Conservation (phyloP, 1,140 invertebrate species). For the Yoshiicerus persimilis region DNA sequence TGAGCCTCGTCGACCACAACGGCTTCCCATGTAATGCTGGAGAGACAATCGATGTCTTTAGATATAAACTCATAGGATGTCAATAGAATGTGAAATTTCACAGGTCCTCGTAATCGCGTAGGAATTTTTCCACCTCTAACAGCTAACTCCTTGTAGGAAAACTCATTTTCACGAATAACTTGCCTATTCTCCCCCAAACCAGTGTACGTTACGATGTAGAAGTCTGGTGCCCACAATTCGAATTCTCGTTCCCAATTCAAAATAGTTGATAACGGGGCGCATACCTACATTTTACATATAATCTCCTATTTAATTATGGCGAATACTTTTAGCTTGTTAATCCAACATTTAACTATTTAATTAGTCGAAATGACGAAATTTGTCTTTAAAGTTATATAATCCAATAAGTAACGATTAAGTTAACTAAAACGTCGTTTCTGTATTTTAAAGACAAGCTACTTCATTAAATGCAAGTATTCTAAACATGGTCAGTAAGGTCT, state of each 20-base stretch:
- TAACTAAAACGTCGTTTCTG: background rate
- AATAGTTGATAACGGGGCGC: conserved; percentile 93
- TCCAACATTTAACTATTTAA: too few species aligned
- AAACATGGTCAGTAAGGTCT: too few species aligned
- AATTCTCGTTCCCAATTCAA: conserved; percentile 99
- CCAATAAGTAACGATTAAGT: too few species aligned
- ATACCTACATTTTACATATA: background rate
- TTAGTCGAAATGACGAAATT: too few species aligned
- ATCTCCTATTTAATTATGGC: background rate
- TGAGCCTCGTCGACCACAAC: conserved; percentile 99
- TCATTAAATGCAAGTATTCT: too few species aligned
- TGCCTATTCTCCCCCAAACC: conserved; percentile 97
- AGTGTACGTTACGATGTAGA: conserved; percentile 98
- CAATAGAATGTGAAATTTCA: conserved; percentile 98
- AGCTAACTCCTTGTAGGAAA: conserved; percentile 94
- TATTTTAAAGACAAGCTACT: too few species aligned
- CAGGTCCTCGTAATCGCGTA: conserved; percentile 76
- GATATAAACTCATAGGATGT: conserved; percentile 98
- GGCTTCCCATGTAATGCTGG: conserved; percentile 97
- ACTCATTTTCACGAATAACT: conserved; percentile 93
- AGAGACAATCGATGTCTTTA: conserved; percentile 95
- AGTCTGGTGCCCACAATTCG: conserved; percentile 99
- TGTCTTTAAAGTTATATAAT: too few species aligned
- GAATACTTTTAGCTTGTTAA: too few species aligned
- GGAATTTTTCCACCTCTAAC: conserved; percentile 78